Conservation (phyloP, 2,888 invertebrate species). For the Helicoverpa assulta region DNA sequence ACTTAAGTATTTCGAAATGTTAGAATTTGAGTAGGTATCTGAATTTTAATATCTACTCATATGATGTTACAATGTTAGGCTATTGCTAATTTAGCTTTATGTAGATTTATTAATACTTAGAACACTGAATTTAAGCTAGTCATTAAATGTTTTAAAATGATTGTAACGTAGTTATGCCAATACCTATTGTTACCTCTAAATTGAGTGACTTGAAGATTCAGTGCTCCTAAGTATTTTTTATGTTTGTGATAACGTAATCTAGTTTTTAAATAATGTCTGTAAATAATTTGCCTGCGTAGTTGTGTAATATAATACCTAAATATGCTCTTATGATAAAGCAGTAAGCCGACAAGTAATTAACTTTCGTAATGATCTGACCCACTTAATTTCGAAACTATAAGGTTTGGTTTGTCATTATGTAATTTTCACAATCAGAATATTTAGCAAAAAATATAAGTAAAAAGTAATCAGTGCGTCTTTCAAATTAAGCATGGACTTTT, state of each 20-base stretch:
- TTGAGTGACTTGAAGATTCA: not conserved
- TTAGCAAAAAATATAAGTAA: too few species aligned
- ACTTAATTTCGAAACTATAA: not conserved
- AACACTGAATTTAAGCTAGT: too few species aligned
- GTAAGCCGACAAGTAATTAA: slow-evolving; percentile 3
- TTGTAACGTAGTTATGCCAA: not conserved
- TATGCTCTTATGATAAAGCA: not conserved
- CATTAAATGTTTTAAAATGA: too few species aligned
- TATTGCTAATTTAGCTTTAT: too few species aligned
- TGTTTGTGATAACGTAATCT: slow-evolving; percentile 43
- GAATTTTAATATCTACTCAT: too few species aligned
- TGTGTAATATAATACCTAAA: not conserved
- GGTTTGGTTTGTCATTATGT: not conserved
- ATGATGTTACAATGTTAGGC: too few species aligned
- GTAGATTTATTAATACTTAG: too few species aligned
- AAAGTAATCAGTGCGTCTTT: too few species aligned
- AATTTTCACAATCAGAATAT: too few species aligned
- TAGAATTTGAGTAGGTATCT: too few species aligned
- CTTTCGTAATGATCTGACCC: slow-evolving; percentile 11
- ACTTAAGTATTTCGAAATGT: too few species aligned
- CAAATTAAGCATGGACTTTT: too few species aligned
- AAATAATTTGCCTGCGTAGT: slow-evolving; percentile 14
- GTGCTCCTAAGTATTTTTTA: slow-evolving; percentile 5
- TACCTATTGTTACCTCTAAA: not conserved
- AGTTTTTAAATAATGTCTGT: slow-evolving; percentile 16